Base-by-base conservation (phyloP, 1,140 invertebrate genomes). In the Leptopilina boulardi region DNA sequence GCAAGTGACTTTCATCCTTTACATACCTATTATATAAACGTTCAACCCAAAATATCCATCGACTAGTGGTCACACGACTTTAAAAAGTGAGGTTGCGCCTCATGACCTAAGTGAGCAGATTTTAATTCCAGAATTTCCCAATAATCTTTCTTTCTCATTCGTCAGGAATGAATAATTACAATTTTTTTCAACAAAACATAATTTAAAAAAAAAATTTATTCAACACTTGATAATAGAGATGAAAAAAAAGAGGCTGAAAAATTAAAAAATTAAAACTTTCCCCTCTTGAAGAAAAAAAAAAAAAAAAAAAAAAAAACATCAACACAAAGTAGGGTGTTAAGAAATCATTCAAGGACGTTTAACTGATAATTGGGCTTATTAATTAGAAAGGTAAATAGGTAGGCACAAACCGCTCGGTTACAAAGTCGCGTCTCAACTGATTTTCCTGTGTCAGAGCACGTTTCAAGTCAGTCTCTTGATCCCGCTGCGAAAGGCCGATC, bases 41-140 rank as follows among this genome's bases (percentile, higher is more conserved):
- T 80, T 47, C 21, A 76, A 78, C 81, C 83, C 76, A 79, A 84
- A 83, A 82, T 82, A 84, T 83, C 81, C 83, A 79, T 82, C 47
- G 74, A 79, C 74, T 26, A 47, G 59, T 51, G 23, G 30, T 4
- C 23, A 47, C 23, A 47, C 38, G 26, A 76, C 70, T 44, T 76
- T 19, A 70, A 38, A 21, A 54, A 11, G 10, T 18, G 30, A 73
- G 34, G 47, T 19, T 70, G 21, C 54, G 44, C 8, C 15, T 21
- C 59, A 47, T 71, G 11, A 44, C 71, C 71, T 38, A 42, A 41
- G 47, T 75, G 47, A 51, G 4, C 15, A 42, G 54, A 59, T 73
- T 73, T 66, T 73, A n/a, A 56, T 44, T 70, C 21, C 21, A 13
- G 21, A 11, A 11, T 76, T 71, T 76, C 30, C 38, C 26, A 72